Evolutionary conservation across 2,888 invertebrate genomes (phyloP).

Genomic region (Rhopalosiphum nymphaeae): DNA sequence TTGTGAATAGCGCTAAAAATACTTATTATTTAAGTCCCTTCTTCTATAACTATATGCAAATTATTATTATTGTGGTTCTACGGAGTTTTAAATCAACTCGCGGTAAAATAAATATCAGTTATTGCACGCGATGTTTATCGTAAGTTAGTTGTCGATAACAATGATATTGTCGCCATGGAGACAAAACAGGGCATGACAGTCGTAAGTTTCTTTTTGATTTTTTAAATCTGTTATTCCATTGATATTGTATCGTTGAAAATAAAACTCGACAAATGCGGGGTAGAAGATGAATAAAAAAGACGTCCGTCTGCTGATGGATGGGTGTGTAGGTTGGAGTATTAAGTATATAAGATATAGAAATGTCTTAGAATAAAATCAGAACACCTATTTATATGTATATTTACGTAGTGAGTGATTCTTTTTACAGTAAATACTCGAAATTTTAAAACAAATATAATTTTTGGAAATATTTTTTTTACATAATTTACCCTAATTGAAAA

Average conservation of each 20-base stretch:
- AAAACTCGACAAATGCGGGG: background rate
- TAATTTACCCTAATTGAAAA: too few species aligned
- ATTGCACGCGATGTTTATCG: background rate
- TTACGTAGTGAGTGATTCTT: background rate
- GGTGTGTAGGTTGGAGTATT: background rate
- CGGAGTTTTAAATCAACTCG: background rate
- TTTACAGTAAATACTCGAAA: background rate
- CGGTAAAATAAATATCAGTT: background rate
- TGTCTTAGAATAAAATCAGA: background rate
- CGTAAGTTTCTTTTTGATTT: background rate
- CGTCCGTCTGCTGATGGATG: background rate
- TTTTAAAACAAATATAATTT: too few species aligned
- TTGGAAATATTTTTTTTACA: too few species aligned
- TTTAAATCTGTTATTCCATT: background rate
- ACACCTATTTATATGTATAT: background rate
- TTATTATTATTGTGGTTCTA: background rate
- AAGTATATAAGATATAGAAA: background rate
- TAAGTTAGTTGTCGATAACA: background rate
- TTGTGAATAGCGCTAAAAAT: background rate
- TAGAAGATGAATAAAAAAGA: background rate
- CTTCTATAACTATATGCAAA: background rate
- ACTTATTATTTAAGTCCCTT: background rate
- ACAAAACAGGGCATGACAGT: background rate
- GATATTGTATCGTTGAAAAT: background rate
- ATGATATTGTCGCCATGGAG: background rate